Base-by-base conservation (phyloP, 2,797 vertebrate genomes). In the Scomberomorus guttatus region DNA sequence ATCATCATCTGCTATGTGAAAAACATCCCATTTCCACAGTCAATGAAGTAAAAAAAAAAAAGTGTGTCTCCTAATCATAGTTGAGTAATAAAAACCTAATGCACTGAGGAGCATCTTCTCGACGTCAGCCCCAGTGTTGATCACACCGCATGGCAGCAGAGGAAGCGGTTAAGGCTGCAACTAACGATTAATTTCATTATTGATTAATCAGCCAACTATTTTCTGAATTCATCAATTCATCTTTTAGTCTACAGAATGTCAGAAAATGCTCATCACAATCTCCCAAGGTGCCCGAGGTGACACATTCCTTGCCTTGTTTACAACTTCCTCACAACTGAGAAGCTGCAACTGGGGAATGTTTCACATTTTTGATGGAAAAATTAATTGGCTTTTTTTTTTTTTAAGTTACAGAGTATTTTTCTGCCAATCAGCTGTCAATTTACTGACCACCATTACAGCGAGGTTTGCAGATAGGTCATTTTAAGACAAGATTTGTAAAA, bases 61-160 rank as follows among this genome's bases (percentile, higher is more conserved):
- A 48, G 37, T 37, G 7, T 27, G 10, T 48, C 2, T 37, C 34
- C 29, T 32, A 37, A 37, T 37, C 34, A 37, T 37, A 3, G 37
- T 11, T 37, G 37, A 10, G 42, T 75, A 17, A 66, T 66, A 65
- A 66, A 6, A 69, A n/a, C 20, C 4, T 15, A 14, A 44, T 34
- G n/a, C 77, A 62, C 56, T 55, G 66, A 22, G 4, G 52, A 70
- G 51, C 13, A 11, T 67, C 32, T 74, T 68, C 67, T 59, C 68
- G 13, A 42, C 9, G 3, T 37, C 37, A 37, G 11, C 39, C 39
- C 12, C 39, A 39, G 37, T 65, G 65, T 34, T 65, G 48, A 80
- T 77, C 22, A 13, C 37, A 62, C 39, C 68, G 63, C 48, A 80
- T 64, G 67, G 66, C 59, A 50, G 24, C 0, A 42, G 68, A 72